phyloP scores from a whole-genome alignment of 2,113 vertebrate genomes.

The Halcyon malimbica region DNA sequence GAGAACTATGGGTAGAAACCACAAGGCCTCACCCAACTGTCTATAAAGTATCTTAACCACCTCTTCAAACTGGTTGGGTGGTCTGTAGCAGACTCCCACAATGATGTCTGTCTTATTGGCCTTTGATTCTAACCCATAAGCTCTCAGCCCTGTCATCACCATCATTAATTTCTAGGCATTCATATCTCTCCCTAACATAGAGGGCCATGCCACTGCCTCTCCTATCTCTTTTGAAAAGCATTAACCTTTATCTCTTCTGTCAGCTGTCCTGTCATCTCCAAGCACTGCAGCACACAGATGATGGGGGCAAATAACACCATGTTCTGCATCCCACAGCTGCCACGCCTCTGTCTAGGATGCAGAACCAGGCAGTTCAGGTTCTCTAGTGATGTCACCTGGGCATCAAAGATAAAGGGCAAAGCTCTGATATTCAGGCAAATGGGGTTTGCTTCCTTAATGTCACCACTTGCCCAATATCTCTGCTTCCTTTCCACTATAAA shows the following conservation, averaged over 20 bases:
- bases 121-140: too few relatives aligned
- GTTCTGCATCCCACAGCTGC: constrained; percentile 81
- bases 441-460: neutral
- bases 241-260: constrained; percentile 48
- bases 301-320: constrained; percentile 81
- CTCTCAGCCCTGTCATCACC: too few relatives aligned
- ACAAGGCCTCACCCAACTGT: too few relatives aligned
- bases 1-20: too few relatives aligned
- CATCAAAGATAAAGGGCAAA: neutral
- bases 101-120: too few relatives aligned
- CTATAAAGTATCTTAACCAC: too few relatives aligned
- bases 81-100: too few relatives aligned
- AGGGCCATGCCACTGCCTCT: too few relatives aligned
- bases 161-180: too few relatives aligned
- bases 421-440: neutral
- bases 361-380: constrained; percentile 71
- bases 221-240: too few relatives aligned
- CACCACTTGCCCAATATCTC: neutral
- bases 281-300: constrained; percentile 77
- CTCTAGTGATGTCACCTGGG: constrained; percentile 69
- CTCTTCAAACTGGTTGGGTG: too few relatives aligned
- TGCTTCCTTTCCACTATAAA: neutral
- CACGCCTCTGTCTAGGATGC: constrained; percentile 70
- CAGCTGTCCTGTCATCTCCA: constrained; percentile 72
- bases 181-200: too few relatives aligned